Evolutionary conservation across 2,888 invertebrate genomes (phyloP), one percentile per base, ranked within the genome.

Genomic region (Nymphalis urticae): DNA sequence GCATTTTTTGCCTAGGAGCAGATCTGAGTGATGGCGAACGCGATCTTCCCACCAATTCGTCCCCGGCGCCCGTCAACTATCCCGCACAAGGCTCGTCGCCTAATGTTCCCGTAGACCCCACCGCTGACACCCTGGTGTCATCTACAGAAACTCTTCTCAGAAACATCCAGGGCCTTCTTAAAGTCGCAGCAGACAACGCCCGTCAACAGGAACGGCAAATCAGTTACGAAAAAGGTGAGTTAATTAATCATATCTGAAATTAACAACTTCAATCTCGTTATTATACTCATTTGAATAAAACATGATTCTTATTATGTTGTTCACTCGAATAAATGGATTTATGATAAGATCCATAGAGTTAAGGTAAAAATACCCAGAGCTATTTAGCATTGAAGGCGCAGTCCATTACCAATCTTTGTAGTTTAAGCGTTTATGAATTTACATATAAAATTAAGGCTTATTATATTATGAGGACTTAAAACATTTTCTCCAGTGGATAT

Each of bases 171-270:
- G 98, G 98, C 65, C 94, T 98, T 75, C 95, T 98, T 74, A 98
- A 98, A 91, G 98, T 98, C 72, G 98, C 98, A n/a, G 98, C 98
- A 2, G 98, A 98, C 89, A 98, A 98, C 91, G 98, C 98, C 66
- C 95, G 98, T 80, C 98, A 98, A 84, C 98, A 98, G 91, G 98
- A 99, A 89, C 94, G 98, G 77, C 98, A 98, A 92, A 97, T 98
- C 90, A 97, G 96, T 94, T 97, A 97, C 90, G 98, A 98, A 93
- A 98, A 98, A 97, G 98, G 98, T 98, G 93, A 91, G 82, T 73
- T 7, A 19, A 42, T 42, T 42, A 13, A 42, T 42, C 42, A 42
- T 13, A 27, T 51, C 48, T 48, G n/a, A 27, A 58, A 58, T 42
- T 36, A 58, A 13, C 36, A 19, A 58, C 42, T 16, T n/a, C n/a